Conservation (phyloP, 2,113 vertebrate genomes). For the Helogale parvula region DNA sequence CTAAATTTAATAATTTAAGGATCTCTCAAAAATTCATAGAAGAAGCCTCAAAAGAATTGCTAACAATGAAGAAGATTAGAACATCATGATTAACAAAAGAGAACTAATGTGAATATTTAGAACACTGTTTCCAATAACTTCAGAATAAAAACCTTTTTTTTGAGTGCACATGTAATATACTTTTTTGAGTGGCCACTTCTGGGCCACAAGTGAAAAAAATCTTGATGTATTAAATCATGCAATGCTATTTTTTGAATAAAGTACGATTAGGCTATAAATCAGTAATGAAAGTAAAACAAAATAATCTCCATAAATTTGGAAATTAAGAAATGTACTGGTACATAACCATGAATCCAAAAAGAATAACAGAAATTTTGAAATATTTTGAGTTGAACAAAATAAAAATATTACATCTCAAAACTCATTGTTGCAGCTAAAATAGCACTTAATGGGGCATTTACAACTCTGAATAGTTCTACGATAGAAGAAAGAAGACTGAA, state of each 20-base stretch:
- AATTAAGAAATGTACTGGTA: background rate
- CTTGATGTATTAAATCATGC: background rate
- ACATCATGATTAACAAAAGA: background rate
- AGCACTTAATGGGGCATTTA: background rate
- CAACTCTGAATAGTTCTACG: background rate
- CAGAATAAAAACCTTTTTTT: background rate
- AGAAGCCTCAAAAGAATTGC: background rate
- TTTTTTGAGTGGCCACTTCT: background rate
- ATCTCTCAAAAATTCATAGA: background rate
- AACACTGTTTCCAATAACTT: background rate
- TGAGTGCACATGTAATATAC: background rate
- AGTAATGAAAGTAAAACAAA: background rate
- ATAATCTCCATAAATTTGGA: background rate
- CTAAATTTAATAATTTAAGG: no score
- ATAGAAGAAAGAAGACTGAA: background rate
- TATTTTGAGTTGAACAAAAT: background rate
- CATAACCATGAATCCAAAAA: background rate
- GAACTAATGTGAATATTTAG: background rate
- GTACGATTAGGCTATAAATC: background rate
- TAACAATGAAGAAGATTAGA: background rate
- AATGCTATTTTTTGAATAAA: background rate
- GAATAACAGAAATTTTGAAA: background rate
- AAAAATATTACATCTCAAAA: background rate
- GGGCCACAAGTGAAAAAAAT: background rate
- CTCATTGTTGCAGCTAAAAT: background rate